Evolutionary conservation across 2,888 invertebrate species (phyloP).

Genomic region (Drosophila monieri): DNA sequence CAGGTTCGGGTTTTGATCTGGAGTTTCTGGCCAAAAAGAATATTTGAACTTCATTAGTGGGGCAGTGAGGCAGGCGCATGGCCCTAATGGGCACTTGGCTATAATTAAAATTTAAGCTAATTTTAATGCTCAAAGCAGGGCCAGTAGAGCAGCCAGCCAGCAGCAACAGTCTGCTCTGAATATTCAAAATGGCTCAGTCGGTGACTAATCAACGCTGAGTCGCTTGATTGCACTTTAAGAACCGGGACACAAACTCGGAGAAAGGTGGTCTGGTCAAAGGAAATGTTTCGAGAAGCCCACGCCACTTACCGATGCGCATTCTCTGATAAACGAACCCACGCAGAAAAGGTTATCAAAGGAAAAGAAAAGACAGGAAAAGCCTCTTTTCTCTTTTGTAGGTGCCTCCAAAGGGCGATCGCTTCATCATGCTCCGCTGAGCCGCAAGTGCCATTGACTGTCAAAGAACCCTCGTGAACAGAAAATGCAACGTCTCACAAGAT

Average conservation of each 20-base stretch:
- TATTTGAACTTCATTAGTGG: conserved; percentile 76
- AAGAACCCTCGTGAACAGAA: conserved; percentile 13
- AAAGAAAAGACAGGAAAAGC: conserved; percentile 33
- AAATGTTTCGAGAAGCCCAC: conserved; percentile 26
- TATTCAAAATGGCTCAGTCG: conserved; percentile 29
- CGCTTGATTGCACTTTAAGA: conserved; percentile 48
- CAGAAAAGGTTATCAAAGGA: conserved; percentile 24
- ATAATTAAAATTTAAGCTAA: conserved; percentile 70
- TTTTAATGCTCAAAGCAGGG: conserved; percentile 47
- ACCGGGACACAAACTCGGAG: conserved; percentile 1
- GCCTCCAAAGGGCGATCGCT: conserved; percentile 42
- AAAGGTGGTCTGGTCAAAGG: conserved; percentile 13
- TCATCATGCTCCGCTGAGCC: conserved; percentile 60
- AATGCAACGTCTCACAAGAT: conserved; percentile 27
- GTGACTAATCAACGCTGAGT: conserved; percentile 25
- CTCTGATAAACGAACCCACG: conserved; percentile 30
- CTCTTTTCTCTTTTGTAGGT: conserved; percentile 28
- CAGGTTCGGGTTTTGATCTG: conserved; percentile 54
- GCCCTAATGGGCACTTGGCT: conserved; percentile 53
- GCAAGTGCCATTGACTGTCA: conserved; percentile 34
- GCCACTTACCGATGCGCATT: conserved; percentile 40
- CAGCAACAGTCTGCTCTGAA: conserved; percentile 20
- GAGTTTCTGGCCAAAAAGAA: conserved; percentile 38
- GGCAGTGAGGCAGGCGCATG: conserved; percentile 11
- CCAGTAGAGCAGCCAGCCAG: conserved; percentile 24